Conservation (phyloP, 2,888 invertebrate genomes). For the Rhagonycha lutea region DNA sequence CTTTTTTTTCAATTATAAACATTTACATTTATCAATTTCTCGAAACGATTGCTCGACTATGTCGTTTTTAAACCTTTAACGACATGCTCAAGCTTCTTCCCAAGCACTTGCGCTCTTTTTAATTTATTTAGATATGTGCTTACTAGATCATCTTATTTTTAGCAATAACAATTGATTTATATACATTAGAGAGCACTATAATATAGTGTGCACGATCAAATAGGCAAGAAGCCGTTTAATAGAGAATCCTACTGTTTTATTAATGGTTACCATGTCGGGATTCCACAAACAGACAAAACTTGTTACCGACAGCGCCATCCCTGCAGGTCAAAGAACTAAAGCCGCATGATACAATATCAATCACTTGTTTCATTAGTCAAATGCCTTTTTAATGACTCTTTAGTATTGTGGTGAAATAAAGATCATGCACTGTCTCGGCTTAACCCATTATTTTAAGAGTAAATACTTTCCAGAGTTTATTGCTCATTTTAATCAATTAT, state of each 20-base stretch:
- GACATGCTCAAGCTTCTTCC: neutral
- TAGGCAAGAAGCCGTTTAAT: conserved; percentile 48
- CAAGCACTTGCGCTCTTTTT: conserved; percentile 37
- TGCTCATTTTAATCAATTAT: neutral
- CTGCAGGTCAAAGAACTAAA: conserved; percentile 43
- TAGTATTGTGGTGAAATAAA: conserved; percentile 35
- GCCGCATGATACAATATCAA: conserved; percentile 50
- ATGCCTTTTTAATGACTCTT: conserved; percentile 51
- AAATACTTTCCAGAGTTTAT: neutral
- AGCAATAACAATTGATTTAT: conserved; percentile 48
- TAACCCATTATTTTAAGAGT: conserved; percentile 23
- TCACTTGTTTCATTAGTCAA: conserved; percentile 53
- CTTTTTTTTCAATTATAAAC: conserved; percentile 27
- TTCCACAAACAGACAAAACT: conserved; percentile 49
- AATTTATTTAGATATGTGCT: conserved; percentile 40
- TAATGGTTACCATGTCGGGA: conserved; percentile 49
- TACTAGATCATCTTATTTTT: conserved; percentile 44
- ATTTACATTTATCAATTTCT: neutral
- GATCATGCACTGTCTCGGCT: conserved; percentile 26
- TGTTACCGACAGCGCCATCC: conserved; percentile 43
- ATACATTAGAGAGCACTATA: conserved; percentile 42
- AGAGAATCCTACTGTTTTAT: conserved; percentile 52
- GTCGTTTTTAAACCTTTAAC: neutral
- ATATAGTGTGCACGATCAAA: conserved; percentile 47
- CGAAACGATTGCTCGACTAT: neutral